A percentile compares a stretch with the other conserved stretches of the same genome.
Evolutionary conservation across 2,113 vertebrate genomes (phyloP).

Genomic region (Myanophis thanlyinensis): DNA sequence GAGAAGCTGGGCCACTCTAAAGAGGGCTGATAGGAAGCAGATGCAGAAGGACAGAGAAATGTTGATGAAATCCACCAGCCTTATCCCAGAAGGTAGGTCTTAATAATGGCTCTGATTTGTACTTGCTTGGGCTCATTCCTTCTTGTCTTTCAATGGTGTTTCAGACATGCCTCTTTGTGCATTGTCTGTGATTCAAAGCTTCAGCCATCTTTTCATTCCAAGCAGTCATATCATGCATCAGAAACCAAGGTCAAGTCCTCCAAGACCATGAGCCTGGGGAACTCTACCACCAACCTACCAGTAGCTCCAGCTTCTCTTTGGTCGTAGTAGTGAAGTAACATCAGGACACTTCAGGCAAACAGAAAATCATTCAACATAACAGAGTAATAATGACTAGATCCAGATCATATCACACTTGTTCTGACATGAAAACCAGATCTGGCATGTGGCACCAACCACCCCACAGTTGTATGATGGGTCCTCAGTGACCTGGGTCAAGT

Average conservation of each 20-base stretch:
- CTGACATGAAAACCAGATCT: neutral
- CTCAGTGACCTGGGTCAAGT: neutral
- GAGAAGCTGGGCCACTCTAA: neutral
- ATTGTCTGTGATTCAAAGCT: neutral
- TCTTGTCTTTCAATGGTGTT: neutral
- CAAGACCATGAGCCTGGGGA: neutral
- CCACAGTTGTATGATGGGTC: neutral
- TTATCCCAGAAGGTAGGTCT: neutral
- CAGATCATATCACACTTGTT: neutral
- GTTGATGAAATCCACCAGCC: neutral
- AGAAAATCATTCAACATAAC: neutral
- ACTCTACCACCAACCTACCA: neutral
- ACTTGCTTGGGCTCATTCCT: neutral
- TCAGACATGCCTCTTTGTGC: neutral
- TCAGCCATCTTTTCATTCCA: neutral
- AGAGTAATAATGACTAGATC: neutral
- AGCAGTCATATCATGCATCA: neutral
- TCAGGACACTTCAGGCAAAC: neutral
- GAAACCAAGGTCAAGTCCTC: no score
- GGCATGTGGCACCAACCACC: neutral
- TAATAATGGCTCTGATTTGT: neutral
- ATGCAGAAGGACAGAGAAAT: neutral
- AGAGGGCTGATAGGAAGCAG: neutral
- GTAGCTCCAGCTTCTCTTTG: neutral
- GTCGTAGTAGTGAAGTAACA: neutral